A percentile compares a stretch with the other conserved stretches of the same genome.
These are phyloP conservation scores for Forbesichthys papilliferus DNA, from an alignment of 2,113 vertebrate genomes.

Conservation along the genomic window DNA sequence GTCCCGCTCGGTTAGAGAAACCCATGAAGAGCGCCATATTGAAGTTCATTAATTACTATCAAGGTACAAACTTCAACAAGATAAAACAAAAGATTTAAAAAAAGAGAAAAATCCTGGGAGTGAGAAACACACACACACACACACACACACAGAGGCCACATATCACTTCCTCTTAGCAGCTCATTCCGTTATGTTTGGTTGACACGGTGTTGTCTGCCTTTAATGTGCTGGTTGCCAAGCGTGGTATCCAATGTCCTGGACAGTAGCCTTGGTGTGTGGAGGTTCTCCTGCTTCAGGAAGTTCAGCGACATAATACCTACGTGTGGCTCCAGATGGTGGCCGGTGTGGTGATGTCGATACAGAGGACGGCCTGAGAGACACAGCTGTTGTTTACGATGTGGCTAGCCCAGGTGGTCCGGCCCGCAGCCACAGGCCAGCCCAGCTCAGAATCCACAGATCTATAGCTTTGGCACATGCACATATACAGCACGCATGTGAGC, in stretches of 20 bases:
- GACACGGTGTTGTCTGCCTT: not conserved
- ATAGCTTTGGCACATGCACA: slow-evolving; percentile 59
- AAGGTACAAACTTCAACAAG: slow-evolving; percentile 24
- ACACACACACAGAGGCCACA: not conserved
- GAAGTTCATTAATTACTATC: slow-evolving; percentile 25
- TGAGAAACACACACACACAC: not conserved
- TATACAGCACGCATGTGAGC: slow-evolving; percentile 1
- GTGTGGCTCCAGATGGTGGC: slow-evolving; percentile 62
- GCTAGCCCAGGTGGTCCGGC: slow-evolving; percentile 69
- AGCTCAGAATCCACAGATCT: slow-evolving; percentile 76
- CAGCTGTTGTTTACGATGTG: slow-evolving; percentile 78
- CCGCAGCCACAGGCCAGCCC: slow-evolving; percentile 65
- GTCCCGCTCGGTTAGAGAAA: slow-evolving; percentile 1
- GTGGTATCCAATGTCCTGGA: slow-evolving; percentile 52
- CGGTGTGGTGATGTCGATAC: slow-evolving; percentile 71
- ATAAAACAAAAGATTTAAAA: not conserved
- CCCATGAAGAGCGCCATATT: slow-evolving; percentile 18
- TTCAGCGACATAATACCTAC: slow-evolving; percentile 64
- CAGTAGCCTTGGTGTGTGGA: slow-evolving; percentile 57
- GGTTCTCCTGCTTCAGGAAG: slow-evolving; percentile 57
- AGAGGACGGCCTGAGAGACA: slow-evolving; percentile 59
- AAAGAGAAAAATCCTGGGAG: not conserved
- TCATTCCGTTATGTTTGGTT: not conserved
- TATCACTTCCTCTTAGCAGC: not conserved
- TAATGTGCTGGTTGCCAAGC: slow-evolving; percentile 23